Evolutionary conservation across 2,888 invertebrate species (phyloP).

Genomic region (Magallana nippona): DNA sequence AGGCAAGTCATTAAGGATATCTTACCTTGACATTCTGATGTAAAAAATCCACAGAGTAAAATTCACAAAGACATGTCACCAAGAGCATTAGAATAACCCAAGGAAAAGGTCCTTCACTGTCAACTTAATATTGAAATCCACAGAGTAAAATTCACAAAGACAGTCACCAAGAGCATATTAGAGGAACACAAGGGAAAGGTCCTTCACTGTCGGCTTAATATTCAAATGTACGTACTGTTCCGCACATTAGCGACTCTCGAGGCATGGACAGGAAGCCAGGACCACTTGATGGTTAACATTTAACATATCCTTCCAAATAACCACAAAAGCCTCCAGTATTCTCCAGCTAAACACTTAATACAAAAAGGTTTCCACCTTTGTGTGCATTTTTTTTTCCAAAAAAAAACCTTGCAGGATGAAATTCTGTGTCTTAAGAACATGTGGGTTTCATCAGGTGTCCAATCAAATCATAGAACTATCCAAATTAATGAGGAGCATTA

Average conservation of each 20-base stretch:
- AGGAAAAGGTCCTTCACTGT: background rate
- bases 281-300: conserved; percentile 20
- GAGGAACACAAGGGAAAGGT: background rate
- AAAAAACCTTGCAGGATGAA: background rate
- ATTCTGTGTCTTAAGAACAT: background rate
- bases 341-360: background rate
- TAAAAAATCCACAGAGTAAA: background rate
- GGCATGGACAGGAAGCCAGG: conserved; percentile 2
- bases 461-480: background rate
- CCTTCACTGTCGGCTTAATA: background rate
- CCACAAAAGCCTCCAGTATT: conserved; percentile 14
- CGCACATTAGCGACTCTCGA: background rate
- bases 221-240: conserved; percentile 18
- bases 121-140: conserved; percentile 4
- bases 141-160: background rate
- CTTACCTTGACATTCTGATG: background rate
- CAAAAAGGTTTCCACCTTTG: background rate
- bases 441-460: conserved; percentile 3
- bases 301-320: conserved; percentile 29
- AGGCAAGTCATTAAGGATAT: background rate
- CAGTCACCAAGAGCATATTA: background rate
- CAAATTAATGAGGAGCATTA: background rate
- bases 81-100: background rate
- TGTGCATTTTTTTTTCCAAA: background rate
- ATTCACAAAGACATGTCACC: background rate